These are phyloP conservation scores for Neodiprion virginianus DNA, from an alignment of 1,140 invertebrate genomes.

Conservation along the genomic window DNA sequence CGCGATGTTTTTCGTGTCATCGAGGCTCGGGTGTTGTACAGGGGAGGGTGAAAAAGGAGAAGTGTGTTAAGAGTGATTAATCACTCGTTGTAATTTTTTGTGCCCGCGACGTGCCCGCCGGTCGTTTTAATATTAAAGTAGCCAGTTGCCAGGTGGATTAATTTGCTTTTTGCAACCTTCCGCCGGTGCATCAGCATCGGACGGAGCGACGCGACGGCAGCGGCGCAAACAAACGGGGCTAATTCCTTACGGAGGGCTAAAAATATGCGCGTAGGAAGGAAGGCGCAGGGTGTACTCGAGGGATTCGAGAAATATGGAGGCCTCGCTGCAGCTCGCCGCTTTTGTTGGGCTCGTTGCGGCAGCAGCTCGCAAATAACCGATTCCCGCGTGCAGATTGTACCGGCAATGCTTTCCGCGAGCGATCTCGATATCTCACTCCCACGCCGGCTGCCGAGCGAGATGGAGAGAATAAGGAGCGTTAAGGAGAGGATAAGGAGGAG, in stretches of 20 bases:
- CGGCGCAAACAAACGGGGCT: too few relatives aligned
- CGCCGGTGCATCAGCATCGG: too few relatives aligned
- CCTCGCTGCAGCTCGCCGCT: background rate
- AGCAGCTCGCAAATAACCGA: constrained; percentile 2
- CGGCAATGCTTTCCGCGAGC: background rate
- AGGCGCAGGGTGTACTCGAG: background rate
- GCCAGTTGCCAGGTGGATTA: background rate
- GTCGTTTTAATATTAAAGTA: constrained; percentile 4
- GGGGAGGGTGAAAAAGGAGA: too few relatives aligned
- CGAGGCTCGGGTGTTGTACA: too few relatives aligned
- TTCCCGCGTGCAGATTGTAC: background rate
- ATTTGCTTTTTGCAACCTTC: too few relatives aligned
- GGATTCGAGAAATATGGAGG: background rate
- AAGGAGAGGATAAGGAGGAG: too few relatives aligned
- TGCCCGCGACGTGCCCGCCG: background rate
- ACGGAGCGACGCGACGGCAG: too few relatives aligned
- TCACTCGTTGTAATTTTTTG: background rate
- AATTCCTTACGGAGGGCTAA: too few relatives aligned
- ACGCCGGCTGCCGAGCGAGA: background rate
- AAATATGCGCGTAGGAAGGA: too few relatives aligned
- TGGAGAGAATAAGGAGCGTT: too few relatives aligned
- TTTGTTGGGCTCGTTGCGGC: background rate
- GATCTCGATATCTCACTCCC: constrained; percentile 6
- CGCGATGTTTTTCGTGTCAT: too few relatives aligned
- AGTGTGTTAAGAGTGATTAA: background rate